phyloP scores from a whole-genome alignment of 1,140 invertebrate species.

The Zaprionus taronus region DNA sequence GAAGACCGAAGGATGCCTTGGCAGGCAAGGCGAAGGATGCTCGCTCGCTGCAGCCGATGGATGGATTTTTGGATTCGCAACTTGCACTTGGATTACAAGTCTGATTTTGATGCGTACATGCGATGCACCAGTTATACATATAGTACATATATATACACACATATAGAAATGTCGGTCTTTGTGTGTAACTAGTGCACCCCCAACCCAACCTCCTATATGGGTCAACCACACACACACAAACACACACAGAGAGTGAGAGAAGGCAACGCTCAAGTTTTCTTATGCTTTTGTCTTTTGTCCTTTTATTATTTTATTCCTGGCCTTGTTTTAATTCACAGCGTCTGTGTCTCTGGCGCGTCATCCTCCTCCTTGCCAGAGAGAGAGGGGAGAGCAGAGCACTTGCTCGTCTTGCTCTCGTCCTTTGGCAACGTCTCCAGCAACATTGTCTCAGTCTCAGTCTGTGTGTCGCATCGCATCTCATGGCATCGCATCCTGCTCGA shows the following conservation, averaged over 20 bases:
- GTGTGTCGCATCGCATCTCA: not conserved
- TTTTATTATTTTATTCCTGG: slow-evolving; percentile 83
- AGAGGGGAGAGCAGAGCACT: not conserved
- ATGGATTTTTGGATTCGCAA: slow-evolving; percentile 83
- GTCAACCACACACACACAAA: slow-evolving; percentile 52
- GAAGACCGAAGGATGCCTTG: slow-evolving; percentile 27
- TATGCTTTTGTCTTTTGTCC: slow-evolving; percentile 80
- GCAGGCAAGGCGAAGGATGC: slow-evolving; percentile 28
- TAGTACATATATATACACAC: slow-evolving; percentile 6
- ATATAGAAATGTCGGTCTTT: slow-evolving; percentile 23
- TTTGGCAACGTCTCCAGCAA: slow-evolving; percentile 53
- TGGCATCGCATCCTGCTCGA: slow-evolving; percentile 55
- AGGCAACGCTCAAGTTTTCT: slow-evolving; percentile 69
- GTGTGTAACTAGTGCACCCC: slow-evolving; percentile 31
- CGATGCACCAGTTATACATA: slow-evolving; percentile 14
- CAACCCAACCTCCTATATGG: slow-evolving; percentile 48
- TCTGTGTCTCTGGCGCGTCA: slow-evolving; percentile 71
- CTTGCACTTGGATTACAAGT: slow-evolving; percentile 83
- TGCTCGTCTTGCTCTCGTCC: slow-evolving; percentile 21
- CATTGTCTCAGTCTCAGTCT: slow-evolving; percentile 68
- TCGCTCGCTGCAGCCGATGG: slow-evolving; percentile 66
- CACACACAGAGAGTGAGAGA: not conserved
- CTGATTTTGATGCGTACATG: slow-evolving; percentile 83
- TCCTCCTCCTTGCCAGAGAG: slow-evolving; percentile 36
- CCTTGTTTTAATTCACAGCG: slow-evolving; percentile 83